A percentile compares a stretch with the other conserved stretches of the same genome.
Conservation (phyloP, 2,888 invertebrate species). For the Prosopocoilus inquinatus region DNA sequence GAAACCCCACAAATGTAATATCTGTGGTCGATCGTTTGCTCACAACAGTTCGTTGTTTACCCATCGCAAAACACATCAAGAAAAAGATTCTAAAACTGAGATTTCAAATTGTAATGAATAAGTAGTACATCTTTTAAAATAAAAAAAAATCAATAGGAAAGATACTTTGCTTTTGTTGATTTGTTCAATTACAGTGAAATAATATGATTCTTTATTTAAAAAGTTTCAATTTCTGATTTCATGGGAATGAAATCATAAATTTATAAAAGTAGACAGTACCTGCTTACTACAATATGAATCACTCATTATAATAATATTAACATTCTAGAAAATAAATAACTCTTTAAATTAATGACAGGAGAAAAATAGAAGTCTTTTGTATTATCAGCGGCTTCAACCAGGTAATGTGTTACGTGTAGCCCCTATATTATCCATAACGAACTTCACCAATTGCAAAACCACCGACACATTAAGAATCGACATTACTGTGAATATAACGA, state of each 20-base stretch:
- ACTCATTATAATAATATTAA: background rate
- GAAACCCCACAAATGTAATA: constrained; percentile 20
- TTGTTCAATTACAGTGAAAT: no score
- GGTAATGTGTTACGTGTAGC: no score
- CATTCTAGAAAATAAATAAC: background rate
- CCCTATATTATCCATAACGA: no score
- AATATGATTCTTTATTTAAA: no score
- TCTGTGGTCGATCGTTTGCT: constrained; percentile 24
- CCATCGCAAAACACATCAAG: constrained; percentile 29
- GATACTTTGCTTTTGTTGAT: no score
- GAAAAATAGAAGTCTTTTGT: no score
- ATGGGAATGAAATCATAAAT: no score
- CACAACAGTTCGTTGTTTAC: constrained; percentile 29
- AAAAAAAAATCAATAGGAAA: no score
- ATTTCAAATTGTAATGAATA: background rate
- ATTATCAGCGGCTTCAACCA: no score
- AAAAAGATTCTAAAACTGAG: background rate
- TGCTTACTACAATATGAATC: background rate
- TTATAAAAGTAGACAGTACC: background rate
- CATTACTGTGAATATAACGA: constrained; percentile 32
- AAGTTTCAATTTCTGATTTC: no score
- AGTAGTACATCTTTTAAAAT: no score
- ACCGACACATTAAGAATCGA: constrained; percentile 35
- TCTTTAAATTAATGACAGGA: no score
- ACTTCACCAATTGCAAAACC: constrained; percentile 12